A percentile compares a stretch with the other conserved stretches of the same genome.
Evolutionary conservation across 2,113 vertebrate genomes (phyloP).

Genomic region (Phainopepla nitens): DNA sequence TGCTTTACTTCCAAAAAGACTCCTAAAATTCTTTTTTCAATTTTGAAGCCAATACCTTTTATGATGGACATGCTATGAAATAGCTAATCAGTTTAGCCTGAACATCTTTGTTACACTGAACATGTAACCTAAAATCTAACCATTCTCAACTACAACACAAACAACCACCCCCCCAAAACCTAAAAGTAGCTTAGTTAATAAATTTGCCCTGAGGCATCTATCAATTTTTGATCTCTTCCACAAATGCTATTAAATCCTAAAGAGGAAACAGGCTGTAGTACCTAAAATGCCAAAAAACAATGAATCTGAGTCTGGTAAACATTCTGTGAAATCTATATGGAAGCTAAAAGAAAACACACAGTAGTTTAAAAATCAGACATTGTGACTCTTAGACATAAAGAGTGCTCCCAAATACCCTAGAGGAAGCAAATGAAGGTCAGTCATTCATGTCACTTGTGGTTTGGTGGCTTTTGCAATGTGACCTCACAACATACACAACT

Average conservation of each 20-base stretch:
- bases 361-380: neutral
- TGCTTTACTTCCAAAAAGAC: neutral
- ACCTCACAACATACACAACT: neutral
- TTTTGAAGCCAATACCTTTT: neutral
- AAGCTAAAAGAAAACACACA: neutral
- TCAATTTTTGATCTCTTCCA: neutral
- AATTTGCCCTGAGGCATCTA: neutral
- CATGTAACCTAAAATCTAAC: neutral
- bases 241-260: neutral
- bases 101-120: neutral
- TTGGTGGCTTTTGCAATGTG: neutral
- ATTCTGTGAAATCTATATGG: neutral
- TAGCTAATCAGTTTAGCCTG: neutral
- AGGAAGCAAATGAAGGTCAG: constrained; percentile 4
- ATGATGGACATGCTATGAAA: neutral
- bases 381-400: neutral
- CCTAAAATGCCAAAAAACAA: neutral
- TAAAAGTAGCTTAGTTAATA: neutral
- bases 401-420: neutral
- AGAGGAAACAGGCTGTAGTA: neutral
- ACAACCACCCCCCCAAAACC: neutral
- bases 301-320: neutral
- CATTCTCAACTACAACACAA: neutral
- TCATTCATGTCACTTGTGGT: neutral
- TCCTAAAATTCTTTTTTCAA: neutral